Base-by-base conservation (phyloP, 2,113 vertebrate species). In the Datnioides undecimradiatus region DNA sequence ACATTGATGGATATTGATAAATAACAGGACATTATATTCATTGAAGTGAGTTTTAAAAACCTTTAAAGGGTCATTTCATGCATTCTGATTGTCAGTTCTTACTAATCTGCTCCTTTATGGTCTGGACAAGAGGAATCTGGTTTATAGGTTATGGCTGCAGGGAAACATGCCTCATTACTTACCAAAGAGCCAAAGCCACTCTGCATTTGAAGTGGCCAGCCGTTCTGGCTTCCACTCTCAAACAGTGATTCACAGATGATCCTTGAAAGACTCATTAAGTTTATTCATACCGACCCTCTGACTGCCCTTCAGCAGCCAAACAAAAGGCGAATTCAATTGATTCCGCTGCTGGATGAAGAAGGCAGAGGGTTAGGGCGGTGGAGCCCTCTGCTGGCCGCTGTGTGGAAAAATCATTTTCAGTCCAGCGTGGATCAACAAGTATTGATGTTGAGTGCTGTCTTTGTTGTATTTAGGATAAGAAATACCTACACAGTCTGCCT, bases 251-350 rank as follows among this genome's bases (percentile, higher is more conserved):
- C 82, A 81, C 82, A 88, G 82, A 87, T 77, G 87, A 90, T 67
- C 72, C 71, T 71, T 60, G 68, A 89, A 79, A 92, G 90, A 92
- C 80, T 91, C 92, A 88, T 92, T 89, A 90, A 76, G 60, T 87
- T 73, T 33, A 55, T 88, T 66, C 43, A 31, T 67, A 43, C 27
- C 14, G 79, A 80, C 85, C 76, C 78, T n/a, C 74, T 16, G 12
- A 62, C 73, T 72, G 64, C 54, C 41, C 65, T 25, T 27, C 73
- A 29, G 51, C 84, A 55, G 54, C 73, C 60, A 21, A 33, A 60
- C 76, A 48, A 23, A 77, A 80, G 48, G 34, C 48, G 58, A 46
- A 51, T n/a, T 13, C 8, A 33, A 40, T 51, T 19, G 38, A 55
- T 25, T n/a, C 1, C 75, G 55, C 58, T 68, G 67, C 49, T 14